These are phyloP conservation scores for Sphecodes monilicornis DNA, from an alignment of 2,888 invertebrate species.

Conservation along the genomic window DNA sequence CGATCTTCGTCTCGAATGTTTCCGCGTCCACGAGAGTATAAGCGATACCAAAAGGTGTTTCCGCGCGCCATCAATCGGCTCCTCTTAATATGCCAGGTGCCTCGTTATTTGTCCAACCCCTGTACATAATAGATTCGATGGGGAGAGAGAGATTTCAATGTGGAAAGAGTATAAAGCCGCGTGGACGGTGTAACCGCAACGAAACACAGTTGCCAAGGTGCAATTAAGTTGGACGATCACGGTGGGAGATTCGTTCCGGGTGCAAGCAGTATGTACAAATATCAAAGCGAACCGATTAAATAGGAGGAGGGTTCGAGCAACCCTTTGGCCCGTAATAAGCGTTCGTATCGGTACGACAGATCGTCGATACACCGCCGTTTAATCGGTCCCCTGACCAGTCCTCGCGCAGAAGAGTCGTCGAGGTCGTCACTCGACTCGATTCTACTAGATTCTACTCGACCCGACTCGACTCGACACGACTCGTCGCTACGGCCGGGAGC, in stretches of 20 bases:
- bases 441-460: slow-evolving; percentile 60
- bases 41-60: background rate
- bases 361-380: background rate
- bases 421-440: slow-evolving; percentile 8
- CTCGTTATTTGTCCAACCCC: background rate
- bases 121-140: background rate
- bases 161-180: background rate
- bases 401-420: slow-evolving; percentile 14
- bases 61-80: background rate
- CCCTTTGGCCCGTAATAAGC: slow-evolving; percentile 2
- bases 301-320: background rate
- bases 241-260: background rate
- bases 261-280: background rate
- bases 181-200: background rate
- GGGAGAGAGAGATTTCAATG: background rate
- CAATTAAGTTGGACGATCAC: background rate
- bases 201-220: background rate
- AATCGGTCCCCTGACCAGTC: background rate
- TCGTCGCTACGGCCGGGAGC: slow-evolving; percentile 74
- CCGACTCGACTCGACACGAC: slow-evolving; percentile 59
- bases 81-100: background rate
- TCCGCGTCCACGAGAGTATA: background rate
- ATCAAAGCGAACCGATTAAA: background rate
- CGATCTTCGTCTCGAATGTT: background rate
- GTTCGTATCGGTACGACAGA: background rate